Evolutionary conservation across 2,797 vertebrate genomes (phyloP), one percentile per base, ranked within the genome.

Genomic region (Dendrocincla tyrannina): DNA sequence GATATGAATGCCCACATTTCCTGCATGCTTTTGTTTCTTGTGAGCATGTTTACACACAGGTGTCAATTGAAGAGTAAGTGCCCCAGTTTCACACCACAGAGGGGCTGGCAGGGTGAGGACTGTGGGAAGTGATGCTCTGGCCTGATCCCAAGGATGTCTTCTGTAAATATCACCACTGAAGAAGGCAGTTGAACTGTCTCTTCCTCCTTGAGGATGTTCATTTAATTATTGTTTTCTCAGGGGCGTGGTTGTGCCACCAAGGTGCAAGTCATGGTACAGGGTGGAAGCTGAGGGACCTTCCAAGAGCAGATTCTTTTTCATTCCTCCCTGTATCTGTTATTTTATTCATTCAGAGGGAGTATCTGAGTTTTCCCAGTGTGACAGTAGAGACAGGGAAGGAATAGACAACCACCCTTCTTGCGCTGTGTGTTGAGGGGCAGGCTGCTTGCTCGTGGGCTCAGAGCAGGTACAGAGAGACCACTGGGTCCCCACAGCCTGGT

Each of bases 1-100:
- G 25, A 2, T 6, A 9, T 0, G 4, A 37, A 20, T 4, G 2
- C 17, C 18, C 2, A 0, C 28, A 9, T 91, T 94, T 62, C 23
- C 19, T 20, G 53, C 17, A 8, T 14, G 14, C 37, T 46, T 23
- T 22, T 69, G 23, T 66, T 79, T 66, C 39, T 13, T 39, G 42
- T 53, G 64, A 58, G 22, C 0, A 0, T 33, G 11, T 39, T 41
- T 25, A 8, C 11, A 10, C 8, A 17, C 2, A 1, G 2, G 3
- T 23, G 35, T 55, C 49, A 24, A 0, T 22, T 44, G 27, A 68
- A 76, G 66, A 68, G 41, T 8, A 20, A 52, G 20, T 11, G 15
- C 44, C 47, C 32, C 3, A 1, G 15, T 74, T 13, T 68, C 41
- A 17, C 2, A 5, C 7, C 9, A 3, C 46, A 19, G 42, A 30